Percentiles rank a stretch among this genome's conserved stretches.
Conservation (phyloP, 2,888 invertebrate genomes). For the Steinernema carpocapsae region DNA sequence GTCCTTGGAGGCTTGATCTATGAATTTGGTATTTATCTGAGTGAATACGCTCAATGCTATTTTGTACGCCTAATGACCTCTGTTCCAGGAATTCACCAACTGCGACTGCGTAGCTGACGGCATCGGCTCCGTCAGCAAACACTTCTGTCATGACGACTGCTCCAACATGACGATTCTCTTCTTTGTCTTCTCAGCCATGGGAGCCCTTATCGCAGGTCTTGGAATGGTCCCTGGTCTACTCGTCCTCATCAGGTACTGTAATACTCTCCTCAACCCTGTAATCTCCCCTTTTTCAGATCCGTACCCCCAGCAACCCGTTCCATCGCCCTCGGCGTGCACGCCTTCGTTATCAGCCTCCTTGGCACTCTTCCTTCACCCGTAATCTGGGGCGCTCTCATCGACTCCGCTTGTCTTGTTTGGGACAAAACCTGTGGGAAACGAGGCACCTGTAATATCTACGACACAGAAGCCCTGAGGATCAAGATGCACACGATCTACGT, state of each 20-base stretch:
- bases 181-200: slow-evolving; percentile 62
- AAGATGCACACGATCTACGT: slow-evolving; percentile 65
- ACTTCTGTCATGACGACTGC: slow-evolving; percentile 62
- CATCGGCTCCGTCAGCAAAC: slow-evolving; percentile 54
- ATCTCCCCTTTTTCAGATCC: slow-evolving; percentile 50
- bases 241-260: slow-evolving; percentile 57
- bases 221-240: slow-evolving; percentile 59
- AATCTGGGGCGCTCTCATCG: slow-evolving; percentile 70
- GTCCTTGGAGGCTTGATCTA: too few relatives aligned
- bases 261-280: slow-evolving; percentile 7
- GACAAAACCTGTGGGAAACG: slow-evolving; percentile 64
- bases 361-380: slow-evolving; percentile 70
- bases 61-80: neutral
- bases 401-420: slow-evolving; percentile 70
- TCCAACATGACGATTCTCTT: slow-evolving; percentile 55
- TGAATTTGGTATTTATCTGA: too few relatives aligned
- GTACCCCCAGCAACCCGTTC: slow-evolving; percentile 64
- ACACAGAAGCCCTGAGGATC: slow-evolving; percentile 64
- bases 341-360: slow-evolving; percentile 59
- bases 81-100: slow-evolving; percentile 62
- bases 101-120: slow-evolving; percentile 60
- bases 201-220: slow-evolving; percentile 59
- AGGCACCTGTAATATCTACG: slow-evolving; percentile 70
- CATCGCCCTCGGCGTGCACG: slow-evolving; percentile 64
- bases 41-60: neutral